Conservation (phyloP, 2,797 vertebrate species). For the Saguinus oedipus region DNA sequence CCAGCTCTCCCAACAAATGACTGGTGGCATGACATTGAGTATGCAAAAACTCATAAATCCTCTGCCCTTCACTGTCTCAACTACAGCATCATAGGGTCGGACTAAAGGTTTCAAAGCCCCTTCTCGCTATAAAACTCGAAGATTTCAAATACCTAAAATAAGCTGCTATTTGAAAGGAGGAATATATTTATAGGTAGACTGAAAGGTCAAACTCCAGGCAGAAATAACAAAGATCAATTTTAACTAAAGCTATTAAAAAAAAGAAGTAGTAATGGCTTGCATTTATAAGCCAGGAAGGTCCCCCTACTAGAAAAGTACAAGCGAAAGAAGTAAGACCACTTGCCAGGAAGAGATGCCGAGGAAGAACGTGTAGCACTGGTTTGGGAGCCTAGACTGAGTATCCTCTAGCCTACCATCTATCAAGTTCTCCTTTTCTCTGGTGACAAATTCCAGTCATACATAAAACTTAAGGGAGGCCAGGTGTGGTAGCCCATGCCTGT, state of each 20-base stretch:
- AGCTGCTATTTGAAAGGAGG: background rate
- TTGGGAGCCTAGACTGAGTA: background rate
- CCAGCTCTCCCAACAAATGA: background rate
- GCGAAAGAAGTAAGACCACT: background rate
- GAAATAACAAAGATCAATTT: background rate
- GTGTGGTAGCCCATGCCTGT: background rate
- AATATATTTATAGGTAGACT: constrained; percentile 10
- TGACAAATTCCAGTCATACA: background rate
- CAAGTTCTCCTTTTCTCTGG: background rate
- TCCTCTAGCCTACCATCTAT: background rate
- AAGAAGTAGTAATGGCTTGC: background rate
- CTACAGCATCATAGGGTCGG: background rate
- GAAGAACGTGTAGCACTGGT: background rate
- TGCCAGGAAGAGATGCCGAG: background rate
- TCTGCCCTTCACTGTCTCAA: background rate
- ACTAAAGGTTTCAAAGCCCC: background rate
- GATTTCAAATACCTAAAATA: constrained; percentile 15
- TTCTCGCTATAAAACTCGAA: constrained; percentile 6
- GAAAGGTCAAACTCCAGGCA: background rate
- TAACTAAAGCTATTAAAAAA: background rate
- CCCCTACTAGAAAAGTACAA: background rate
- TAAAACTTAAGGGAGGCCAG: background rate
- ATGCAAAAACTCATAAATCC: background rate
- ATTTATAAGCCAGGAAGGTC: background rate
- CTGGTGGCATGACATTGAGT: background rate